phyloP scores from a whole-genome alignment of 2,797 vertebrate species.

The Tokudaia muenninki region DNA sequence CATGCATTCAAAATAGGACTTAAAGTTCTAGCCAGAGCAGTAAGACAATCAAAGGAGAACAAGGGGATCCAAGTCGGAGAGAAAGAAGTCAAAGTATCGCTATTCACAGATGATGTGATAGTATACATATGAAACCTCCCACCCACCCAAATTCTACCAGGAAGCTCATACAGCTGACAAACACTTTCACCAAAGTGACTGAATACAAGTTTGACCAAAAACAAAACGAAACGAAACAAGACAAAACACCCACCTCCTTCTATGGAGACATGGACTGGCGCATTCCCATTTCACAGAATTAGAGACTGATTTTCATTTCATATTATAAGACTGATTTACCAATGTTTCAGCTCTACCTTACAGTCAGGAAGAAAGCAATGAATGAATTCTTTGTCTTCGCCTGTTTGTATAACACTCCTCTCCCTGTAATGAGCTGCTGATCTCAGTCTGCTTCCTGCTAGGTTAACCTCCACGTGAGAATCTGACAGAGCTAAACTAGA shows the following conservation, averaged over 20 bases:
- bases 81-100: background rate
- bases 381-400: background rate
- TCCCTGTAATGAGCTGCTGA: slow-evolving; percentile 27
- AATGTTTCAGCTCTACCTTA: background rate
- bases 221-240: background rate
- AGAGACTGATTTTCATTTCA: background rate
- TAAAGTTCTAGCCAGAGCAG: background rate
- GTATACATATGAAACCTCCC: background rate
- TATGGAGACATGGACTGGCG: background rate
- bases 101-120: background rate
- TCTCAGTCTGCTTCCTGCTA: slow-evolving; percentile 54
- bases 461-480: slow-evolving; percentile 50
- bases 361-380: background rate
- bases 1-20: background rate
- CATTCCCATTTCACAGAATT: background rate
- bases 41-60: background rate
- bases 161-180: background rate
- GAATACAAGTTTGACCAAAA: background rate
- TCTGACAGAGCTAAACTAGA: slow-evolving; percentile 39
- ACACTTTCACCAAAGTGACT: background rate
- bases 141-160: background rate
- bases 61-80: background rate
- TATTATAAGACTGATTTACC: background rate
- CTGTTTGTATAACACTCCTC: background rate
- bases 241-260: background rate